Conservation (phyloP, 2,113 vertebrate genomes). For the Gnathonemus echidnorhynchus region DNA sequence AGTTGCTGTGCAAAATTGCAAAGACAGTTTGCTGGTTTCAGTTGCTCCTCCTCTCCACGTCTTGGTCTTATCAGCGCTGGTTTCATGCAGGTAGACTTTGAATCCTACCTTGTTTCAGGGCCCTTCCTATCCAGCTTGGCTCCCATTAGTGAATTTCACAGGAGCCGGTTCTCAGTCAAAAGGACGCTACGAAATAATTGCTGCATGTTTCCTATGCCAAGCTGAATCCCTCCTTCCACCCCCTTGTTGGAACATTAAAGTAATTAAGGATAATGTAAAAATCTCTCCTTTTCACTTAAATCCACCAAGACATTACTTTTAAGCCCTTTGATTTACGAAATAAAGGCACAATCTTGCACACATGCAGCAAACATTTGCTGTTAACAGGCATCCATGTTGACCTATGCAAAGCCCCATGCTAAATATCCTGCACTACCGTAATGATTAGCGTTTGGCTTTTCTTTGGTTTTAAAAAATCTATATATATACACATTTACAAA, state of each 20-base stretch:
- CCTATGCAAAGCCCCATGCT: not conserved
- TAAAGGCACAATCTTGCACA: not conserved
- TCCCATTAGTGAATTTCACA: not conserved
- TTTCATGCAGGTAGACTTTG: not conserved
- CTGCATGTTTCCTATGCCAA: not conserved
- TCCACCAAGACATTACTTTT: not conserved
- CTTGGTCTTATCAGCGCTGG: not conserved
- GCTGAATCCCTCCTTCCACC: not conserved
- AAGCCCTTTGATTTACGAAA: not conserved
- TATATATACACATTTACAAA: not conserved
- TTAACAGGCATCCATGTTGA: not conserved
- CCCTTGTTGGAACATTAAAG: not conserved
- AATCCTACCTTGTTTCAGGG: not conserved
- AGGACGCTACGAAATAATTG: not conserved
- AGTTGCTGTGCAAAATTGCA: not conserved
- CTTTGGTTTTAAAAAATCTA: not conserved
- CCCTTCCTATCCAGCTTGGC: not conserved
- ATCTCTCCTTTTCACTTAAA: not conserved
- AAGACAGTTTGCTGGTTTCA: constrained; percentile 1
- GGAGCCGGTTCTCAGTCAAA: not conserved
- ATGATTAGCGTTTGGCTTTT: not conserved
- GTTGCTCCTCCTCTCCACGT: not conserved
- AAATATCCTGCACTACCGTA: not conserved
- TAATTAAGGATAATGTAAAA: not conserved
- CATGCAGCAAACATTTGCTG: not conserved